Percentiles rank a stretch among this genome's conserved stretches.
phyloP scores from a whole-genome alignment of 2,888 invertebrate species.

The Eueremaeus valkanovi region DNA sequence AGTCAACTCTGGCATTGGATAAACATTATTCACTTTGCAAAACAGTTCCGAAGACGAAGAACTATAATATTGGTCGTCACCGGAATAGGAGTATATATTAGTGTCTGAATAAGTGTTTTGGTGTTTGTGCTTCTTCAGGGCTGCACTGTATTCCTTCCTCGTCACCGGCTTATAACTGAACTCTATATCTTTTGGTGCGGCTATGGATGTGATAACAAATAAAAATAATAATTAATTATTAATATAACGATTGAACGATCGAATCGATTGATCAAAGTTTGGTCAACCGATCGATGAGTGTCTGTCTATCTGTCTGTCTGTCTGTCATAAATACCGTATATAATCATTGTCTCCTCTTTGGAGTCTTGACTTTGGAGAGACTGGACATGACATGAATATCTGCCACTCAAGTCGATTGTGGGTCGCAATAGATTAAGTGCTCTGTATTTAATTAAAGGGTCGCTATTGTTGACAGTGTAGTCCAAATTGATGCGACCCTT shows the following conservation, averaged over 20 bases:
- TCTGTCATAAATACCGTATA: conserved; percentile 46
- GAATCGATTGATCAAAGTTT: no score
- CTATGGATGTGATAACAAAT: conserved; percentile 17
- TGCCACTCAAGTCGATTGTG: conserved; percentile 47
- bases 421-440: conserved; percentile 46
- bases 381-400: conserved; percentile 47
- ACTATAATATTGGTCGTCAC: neutral
- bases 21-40: conserved; percentile 48
- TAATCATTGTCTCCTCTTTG: conserved; percentile 45
- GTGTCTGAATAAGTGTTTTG: neutral
- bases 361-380: conserved; percentile 45
- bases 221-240: neutral
- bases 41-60: conserved; percentile 41
- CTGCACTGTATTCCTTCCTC: conserved; percentile 16
- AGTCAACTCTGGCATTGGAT: conserved; percentile 47
- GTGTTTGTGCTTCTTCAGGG: conserved; percentile 30
- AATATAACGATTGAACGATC: neutral
- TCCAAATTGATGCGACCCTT: conserved; percentile 45
- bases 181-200: conserved; percentile 41
- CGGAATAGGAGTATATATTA: no score
- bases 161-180: conserved; percentile 35
- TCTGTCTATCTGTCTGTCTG: neutral
- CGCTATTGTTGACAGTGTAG: conserved; percentile 41
- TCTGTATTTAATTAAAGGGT: conserved; percentile 43
- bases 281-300: conserved; percentile 12